Conservation (phyloP, 2,888 invertebrate species). For the Stenolophus ochropezus region DNA sequence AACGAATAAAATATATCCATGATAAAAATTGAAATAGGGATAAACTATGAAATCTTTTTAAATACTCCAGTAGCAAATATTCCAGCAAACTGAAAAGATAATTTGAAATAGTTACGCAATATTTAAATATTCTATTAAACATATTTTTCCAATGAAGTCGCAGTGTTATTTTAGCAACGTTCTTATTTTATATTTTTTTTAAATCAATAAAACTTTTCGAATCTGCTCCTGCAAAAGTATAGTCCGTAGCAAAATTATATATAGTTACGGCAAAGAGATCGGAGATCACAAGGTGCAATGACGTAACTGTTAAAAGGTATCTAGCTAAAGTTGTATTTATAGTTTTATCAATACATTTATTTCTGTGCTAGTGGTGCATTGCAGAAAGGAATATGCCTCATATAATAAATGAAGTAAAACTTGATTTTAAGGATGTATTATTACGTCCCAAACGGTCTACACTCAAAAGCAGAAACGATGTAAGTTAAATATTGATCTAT, state of each 20-base stretch:
- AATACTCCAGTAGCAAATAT: too few relatives aligned
- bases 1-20: too few relatives aligned
- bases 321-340: conserved; percentile 60
- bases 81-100: too few relatives aligned
- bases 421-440: conserved; percentile 96
- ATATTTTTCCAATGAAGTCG: too few relatives aligned
- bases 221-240: conserved; percentile 18
- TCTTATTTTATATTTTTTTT: too few relatives aligned
- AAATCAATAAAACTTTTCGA: background rate
- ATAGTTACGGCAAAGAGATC: conserved; percentile 11
- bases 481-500: conserved; percentile 75
- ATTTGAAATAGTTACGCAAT: too few relatives aligned
- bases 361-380: conserved; percentile 61
- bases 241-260: conserved; percentile 51
- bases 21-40: too few relatives aligned
- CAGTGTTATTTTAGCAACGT: too few relatives aligned
- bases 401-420: conserved; percentile 92
- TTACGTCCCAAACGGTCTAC: conserved; percentile 93
- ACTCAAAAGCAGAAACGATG: conserved; percentile 88
- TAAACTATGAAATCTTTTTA: too few relatives aligned
- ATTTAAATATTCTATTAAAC: too few relatives aligned
- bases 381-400: conserved; percentile 79
- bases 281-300: conserved; percentile 54
- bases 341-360: conserved; percentile 56
- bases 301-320: conserved; percentile 57